Base-by-base conservation (phyloP, 2,797 vertebrate species). In the Crossoptilon crossoptilon region DNA sequence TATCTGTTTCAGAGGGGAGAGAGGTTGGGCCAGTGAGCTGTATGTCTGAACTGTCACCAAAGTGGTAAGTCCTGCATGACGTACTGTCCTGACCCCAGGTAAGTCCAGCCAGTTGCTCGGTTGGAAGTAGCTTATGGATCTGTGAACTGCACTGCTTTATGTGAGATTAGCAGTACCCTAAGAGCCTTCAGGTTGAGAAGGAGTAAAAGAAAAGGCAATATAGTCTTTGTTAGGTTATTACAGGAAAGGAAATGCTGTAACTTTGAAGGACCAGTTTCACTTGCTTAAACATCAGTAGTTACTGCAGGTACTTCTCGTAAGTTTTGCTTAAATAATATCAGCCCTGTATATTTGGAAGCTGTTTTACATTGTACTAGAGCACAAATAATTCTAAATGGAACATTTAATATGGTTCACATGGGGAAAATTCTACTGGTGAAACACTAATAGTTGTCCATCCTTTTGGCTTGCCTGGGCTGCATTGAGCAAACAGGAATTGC, bases 111-210 rank as follows among this genome's bases (percentile, higher is more conserved):
- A 12, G 10, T 21, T 35, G 43, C 16, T 33, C 51, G 13, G 4
- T 7, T 53, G 48, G 55, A 55, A 53, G 15, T 10, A 4, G 56
- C 21, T 18, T 10, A 5, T 29, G 67, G 31, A n/a, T 56, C 59
- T 39, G 18, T 23, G 44, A 85, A 10, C 29, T 21, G 46, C 2
- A 0, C 10, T 5, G 29, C 16, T 41, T 26, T n/a, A 29, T 21
- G 22, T 5, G 0, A 5, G 2, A 21, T 11, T 9, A 11, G 49
- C 39, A 4, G 9, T 15, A 37, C 46, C 43, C 9, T 14, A 1
- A 3, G 2, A 39, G 56, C 55, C 23, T 0, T 41, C 14, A 31
- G 16, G 7, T 1, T 23, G 11, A 4, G 13, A 17, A 18, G 13
- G 14, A 29, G 6, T 5, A 4, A 23, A 51, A 23, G 14, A 27